Percentiles rank a stretch among this genome's conserved stretches.
Evolutionary conservation across 2,888 invertebrate genomes (phyloP).

Genomic region (Drosophila kokeensis): DNA sequence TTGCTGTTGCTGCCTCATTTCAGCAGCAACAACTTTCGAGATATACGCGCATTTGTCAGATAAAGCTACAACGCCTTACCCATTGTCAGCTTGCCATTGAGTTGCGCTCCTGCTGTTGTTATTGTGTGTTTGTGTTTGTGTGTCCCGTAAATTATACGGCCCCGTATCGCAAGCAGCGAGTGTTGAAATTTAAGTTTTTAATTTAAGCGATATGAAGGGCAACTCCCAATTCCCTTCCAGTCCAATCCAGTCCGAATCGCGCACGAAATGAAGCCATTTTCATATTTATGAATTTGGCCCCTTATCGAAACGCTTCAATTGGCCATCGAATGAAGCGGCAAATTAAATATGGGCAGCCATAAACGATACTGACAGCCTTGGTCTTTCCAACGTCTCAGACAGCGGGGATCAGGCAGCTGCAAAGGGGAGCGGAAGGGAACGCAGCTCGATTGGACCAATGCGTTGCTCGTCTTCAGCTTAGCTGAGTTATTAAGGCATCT

Average conservation of each 20-base stretch:
- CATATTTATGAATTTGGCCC: conserved; percentile 80
- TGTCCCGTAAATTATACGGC: conserved; percentile 69
- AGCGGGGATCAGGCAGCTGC: not conserved
- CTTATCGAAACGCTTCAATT: conserved; percentile 80
- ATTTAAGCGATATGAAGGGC: conserved; percentile 78
- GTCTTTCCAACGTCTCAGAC: conserved; percentile 15
- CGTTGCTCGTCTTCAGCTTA: conserved; percentile 61
- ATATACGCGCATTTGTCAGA: conserved; percentile 79
- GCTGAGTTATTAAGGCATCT: conserved; percentile 84
- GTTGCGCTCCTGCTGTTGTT: conserved; percentile 42
- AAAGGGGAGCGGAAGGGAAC: conserved; percentile 3
- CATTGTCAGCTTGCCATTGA: conserved; percentile 73
- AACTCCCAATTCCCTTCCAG: conserved; percentile 29
- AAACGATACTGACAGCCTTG: conserved; percentile 76
- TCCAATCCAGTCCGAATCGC: conserved; percentile 39
- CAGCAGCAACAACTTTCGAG: conserved; percentile 72
- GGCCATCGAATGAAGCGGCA: conserved; percentile 73
- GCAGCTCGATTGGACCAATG: conserved; percentile 27
- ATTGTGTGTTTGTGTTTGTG: conserved; percentile 58
- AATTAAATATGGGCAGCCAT: conserved; percentile 81
- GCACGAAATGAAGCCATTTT: conserved; percentile 79
- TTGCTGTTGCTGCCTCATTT: conserved; percentile 36
- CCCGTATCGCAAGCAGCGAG: conserved; percentile 68
- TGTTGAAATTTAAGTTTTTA: conserved; percentile 80
- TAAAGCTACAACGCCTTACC: conserved; percentile 76